Conservation (phyloP, 2,888 invertebrate species). For the Scaptomyza tumidula region DNA sequence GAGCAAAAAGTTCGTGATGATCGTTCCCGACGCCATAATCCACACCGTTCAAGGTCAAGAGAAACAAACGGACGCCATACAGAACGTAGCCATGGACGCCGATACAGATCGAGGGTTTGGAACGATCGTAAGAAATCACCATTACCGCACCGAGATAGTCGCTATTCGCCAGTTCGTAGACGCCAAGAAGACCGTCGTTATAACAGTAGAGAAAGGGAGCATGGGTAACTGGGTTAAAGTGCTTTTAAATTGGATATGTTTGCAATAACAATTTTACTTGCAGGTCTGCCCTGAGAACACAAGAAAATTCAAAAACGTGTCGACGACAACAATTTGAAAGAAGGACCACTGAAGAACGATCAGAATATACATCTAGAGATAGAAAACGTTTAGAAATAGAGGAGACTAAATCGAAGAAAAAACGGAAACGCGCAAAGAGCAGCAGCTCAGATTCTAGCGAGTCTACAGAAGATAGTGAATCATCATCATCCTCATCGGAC, state of each 20-base stretch:
- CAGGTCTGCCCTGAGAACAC: constrained; percentile 1
- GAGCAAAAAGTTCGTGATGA: constrained; percentile 52
- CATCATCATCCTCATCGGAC: constrained; percentile 50
- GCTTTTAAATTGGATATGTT: not conserved
- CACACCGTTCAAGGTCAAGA: constrained; percentile 39
- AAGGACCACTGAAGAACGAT: constrained; percentile 3
- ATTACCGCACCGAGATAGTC: constrained; percentile 25
- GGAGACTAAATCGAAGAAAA: constrained; percentile 55
- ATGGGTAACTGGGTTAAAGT: constrained; percentile 40
- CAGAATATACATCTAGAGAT: constrained; percentile 12
- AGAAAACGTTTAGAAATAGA: constrained; percentile 21
- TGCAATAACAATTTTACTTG: not conserved
- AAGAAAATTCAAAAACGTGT: constrained; percentile 3
- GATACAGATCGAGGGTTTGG: constrained; percentile 22
- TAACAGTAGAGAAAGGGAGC: constrained; percentile 28
- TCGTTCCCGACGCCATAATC: constrained; percentile 7
- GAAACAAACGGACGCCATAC: constrained; percentile 28
- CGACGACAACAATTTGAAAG: constrained; percentile 2
- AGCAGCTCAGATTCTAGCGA: constrained; percentile 54
- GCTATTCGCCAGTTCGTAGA: constrained; percentile 31
- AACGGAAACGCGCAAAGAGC: constrained; percentile 47
- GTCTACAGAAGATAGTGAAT: constrained; percentile 46
- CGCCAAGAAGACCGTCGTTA: constrained; percentile 20
- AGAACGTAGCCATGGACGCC: constrained; percentile 15
- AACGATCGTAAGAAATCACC: constrained; percentile 18